A percentile compares a stretch with the other conserved stretches of the same genome.
phyloP scores from a whole-genome alignment of 2,113 vertebrate genomes.

The Suncus etruscus region DNA sequence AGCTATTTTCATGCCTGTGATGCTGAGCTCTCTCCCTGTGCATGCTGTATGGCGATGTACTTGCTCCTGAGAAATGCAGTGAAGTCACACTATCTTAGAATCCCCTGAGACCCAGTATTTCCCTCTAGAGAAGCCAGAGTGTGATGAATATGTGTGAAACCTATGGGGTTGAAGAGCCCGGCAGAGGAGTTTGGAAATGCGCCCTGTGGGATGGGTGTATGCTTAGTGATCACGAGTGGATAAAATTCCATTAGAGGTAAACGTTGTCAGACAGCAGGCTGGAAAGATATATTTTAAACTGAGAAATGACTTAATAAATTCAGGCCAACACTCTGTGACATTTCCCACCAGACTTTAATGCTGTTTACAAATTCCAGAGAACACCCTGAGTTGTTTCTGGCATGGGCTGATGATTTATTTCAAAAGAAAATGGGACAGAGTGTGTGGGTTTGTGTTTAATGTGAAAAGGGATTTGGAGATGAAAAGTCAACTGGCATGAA shows the following conservation, averaged over 20 bases:
- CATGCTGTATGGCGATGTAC: background rate
- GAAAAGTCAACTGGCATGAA: constrained; percentile 89
- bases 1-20: background rate
- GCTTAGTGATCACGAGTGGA: constrained; percentile 55
- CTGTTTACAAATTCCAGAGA: constrained; percentile 88
- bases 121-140: background rate
- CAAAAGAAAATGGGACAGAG: constrained; percentile 87
- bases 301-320: constrained; percentile 85
- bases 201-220: background rate
- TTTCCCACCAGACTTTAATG: constrained; percentile 86
- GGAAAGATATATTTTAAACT: constrained; percentile 76
- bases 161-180: background rate
- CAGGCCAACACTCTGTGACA: constrained; percentile 83
- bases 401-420: constrained; percentile 87
- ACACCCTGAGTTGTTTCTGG: constrained; percentile 85
- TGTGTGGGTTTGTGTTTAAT: constrained; percentile 88
- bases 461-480: constrained; percentile 87
- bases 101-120: too few relatives aligned
- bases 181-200: constrained; percentile 22
- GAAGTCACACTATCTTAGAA: background rate
- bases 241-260: constrained; percentile 72
- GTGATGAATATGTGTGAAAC: background rate
- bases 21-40: background rate
- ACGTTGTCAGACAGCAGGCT: constrained; percentile 57
- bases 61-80: background rate